A percentile compares a stretch with the other conserved stretches of the same genome.
phyloP scores from a whole-genome alignment of 2,888 invertebrate genomes.

The Chrysopilus asiliformis region DNA sequence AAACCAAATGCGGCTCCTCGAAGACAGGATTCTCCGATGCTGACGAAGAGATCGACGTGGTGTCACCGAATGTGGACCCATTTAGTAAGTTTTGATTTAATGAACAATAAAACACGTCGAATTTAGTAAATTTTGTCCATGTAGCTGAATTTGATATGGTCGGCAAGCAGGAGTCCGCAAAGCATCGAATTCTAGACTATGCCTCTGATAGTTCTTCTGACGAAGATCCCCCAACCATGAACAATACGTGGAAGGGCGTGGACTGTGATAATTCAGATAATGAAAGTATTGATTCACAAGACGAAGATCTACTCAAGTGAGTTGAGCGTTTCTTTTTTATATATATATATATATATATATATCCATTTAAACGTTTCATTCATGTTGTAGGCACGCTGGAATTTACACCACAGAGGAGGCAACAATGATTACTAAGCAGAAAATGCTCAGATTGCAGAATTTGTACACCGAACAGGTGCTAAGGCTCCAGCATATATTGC shows the following conservation, averaged over 20 bases:
- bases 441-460: constrained; percentile 60
- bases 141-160: constrained; percentile 40
- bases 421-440: constrained; percentile 58
- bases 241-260: constrained; percentile 47
- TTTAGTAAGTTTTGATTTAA: constrained; percentile 39
- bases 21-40: constrained; percentile 24
- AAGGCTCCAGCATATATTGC: constrained; percentile 55
- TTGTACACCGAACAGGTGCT: constrained; percentile 74
- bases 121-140: constrained; percentile 27
- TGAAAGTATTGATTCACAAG: constrained; percentile 63
- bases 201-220: constrained; percentile 56
- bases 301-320: constrained; percentile 63
- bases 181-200: constrained; percentile 48
- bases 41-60: constrained; percentile 39
- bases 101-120: neutral
- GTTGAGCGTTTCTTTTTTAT: neutral
- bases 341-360: neutral
- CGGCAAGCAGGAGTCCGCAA: constrained; percentile 38
- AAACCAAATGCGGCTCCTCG: constrained; percentile 19
- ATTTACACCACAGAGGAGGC: constrained; percentile 84
- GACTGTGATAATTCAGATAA: constrained; percentile 60
- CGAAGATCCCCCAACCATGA: constrained; percentile 47
- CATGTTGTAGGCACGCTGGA: constrained; percentile 72
- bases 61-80: constrained; percentile 42
- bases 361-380: no score